Base-by-base conservation (phyloP, 2,797 vertebrate species). In the Macropodus opercularis region DNA sequence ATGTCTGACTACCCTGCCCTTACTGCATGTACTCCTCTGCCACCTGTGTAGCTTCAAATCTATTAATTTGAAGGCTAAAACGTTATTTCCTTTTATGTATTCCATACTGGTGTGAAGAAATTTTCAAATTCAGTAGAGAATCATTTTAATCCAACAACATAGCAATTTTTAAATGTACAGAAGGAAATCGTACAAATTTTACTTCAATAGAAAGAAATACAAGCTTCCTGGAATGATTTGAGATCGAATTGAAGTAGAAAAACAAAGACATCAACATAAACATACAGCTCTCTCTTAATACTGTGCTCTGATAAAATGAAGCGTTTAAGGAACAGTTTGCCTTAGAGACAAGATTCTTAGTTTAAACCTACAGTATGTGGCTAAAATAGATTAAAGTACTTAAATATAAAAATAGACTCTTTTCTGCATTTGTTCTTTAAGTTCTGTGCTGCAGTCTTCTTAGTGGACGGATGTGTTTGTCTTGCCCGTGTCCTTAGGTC, bases 321-420 rank as follows among this genome's bases (percentile, higher is more conserved):
- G 75, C 34, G 7, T 46, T 79, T 79, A 86, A 69, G 34, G 83
- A 75, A 55, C 75, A 53, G 71, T 77, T 44, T 54, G 69, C 77
- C 75, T 70, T 82, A 48, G 75, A 58, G 57, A 85, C 39, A 69
- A 61, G 46, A 60, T 81, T 85, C 65, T 60, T 51, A 27, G 70
- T 90, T 86, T 73, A 90, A 85, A 87, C 81, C 83, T 82, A 82
- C 72, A 79, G 63, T 79, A 85, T 81, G 72, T 75, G 79, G 86
- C 85, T 87, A 90, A 85, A 92, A 90, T 91, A 91, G 86, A 88
- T 91, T 89, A 92, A 91, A 92, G 87, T 92, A 92, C 90, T 89
- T 92, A 89, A 87, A 90, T 93, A 93, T 87, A 93, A 93, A 93
- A 93, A 94, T 93, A 93, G 85, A 92, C 90, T 93, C 86, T 90